Evolutionary conservation across 1,140 invertebrate genomes (phyloP).

Genomic region (Listronotus oregonensis): DNA sequence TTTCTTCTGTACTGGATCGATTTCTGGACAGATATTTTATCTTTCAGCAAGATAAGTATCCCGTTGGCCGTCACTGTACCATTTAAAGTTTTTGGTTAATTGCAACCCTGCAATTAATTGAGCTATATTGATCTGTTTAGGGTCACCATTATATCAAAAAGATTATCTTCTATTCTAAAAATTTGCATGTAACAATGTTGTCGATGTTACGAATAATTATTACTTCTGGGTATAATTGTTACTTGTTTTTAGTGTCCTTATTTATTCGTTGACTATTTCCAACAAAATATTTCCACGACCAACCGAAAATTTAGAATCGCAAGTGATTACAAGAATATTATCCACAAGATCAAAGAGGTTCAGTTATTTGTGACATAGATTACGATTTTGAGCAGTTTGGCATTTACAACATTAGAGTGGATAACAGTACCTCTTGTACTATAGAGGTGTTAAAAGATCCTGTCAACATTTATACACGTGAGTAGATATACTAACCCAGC

Average conservation of each 20-base stretch:
- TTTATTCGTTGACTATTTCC: conserved; percentile 27
- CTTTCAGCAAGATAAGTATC: too few species aligned
- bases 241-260: conserved; percentile 45
- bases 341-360: conserved; percentile 28
- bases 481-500: conserved; percentile 47
- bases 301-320: conserved; percentile 31
- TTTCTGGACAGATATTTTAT: too few species aligned
- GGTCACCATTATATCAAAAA: too few species aligned
- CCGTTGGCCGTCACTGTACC: too few species aligned
- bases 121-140: too few species aligned
- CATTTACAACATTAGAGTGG: conserved; percentile 68
- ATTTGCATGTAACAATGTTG: too few species aligned
- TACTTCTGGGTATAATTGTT: too few species aligned
- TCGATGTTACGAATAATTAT: too few species aligned
- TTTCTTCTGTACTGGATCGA: too few species aligned
- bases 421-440: conserved; percentile 59
- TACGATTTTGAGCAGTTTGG: conserved; percentile 73
- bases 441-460: conserved; percentile 64
- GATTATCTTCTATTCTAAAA: too few species aligned
- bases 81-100: too few species aligned
- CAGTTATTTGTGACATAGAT: conserved; percentile 62
- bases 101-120: too few species aligned
- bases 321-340: conserved; percentile 28
- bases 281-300: conserved; percentile 21
- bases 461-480: conserved; percentile 75